These are phyloP conservation scores for Ailurus styani DNA, from an alignment of 2,113 vertebrate genomes.

Conservation along the genomic window DNA sequence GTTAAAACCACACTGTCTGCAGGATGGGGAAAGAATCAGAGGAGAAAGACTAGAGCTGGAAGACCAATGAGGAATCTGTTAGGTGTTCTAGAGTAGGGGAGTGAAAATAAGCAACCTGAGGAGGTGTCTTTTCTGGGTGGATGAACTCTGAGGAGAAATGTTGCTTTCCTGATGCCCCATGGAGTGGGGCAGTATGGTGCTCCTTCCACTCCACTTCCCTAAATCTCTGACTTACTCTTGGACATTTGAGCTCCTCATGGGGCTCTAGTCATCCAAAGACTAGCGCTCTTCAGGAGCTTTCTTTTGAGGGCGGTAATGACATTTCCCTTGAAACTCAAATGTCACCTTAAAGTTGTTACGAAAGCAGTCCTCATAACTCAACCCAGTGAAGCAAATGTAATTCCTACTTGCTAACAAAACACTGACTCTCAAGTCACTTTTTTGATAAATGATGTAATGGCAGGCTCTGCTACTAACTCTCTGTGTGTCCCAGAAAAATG, in stretches of 20 bases:
- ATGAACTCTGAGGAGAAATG: neutral
- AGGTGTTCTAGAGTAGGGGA: neutral
- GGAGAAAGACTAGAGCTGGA: neutral
- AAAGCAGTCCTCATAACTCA: slow-evolving; percentile 8
- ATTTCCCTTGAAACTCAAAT: neutral
- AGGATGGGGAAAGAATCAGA: neutral
- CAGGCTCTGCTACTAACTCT: neutral
- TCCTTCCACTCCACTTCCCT: neutral
- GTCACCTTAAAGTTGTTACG: neutral
- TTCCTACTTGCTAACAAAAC: slow-evolving; percentile 24
- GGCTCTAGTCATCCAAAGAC: neutral
- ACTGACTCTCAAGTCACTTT: neutral
- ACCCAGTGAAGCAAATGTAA: neutral
- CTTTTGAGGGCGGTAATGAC: neutral
- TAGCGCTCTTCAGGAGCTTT: neutral
- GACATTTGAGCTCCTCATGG: neutral
- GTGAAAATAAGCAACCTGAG: neutral
- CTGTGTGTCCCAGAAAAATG: neutral
- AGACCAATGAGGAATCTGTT: neutral
- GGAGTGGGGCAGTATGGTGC: neutral
- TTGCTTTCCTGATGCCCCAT: neutral
- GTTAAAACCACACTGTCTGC: neutral
- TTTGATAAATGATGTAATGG: neutral
- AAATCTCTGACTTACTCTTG: neutral
- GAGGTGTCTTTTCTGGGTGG: neutral